Evolutionary conservation across 2,113 vertebrate genomes (phyloP).

Genomic region (Odocoileus hemionus): DNA sequence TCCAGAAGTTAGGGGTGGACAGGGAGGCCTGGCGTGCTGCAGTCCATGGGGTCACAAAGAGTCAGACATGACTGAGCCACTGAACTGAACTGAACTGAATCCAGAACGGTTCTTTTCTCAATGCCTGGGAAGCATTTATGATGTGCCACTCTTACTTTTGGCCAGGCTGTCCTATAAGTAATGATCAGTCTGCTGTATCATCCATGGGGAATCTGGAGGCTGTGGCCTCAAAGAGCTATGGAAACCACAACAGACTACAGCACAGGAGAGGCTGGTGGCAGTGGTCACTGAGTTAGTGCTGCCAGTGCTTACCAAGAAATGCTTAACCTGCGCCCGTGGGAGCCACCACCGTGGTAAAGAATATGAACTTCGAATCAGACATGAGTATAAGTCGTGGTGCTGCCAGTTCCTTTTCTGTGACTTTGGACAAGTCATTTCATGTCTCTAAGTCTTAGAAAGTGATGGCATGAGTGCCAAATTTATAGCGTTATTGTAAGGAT

Average conservation of each 20-base stretch:
- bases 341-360: background rate
- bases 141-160: background rate
- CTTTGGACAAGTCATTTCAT: background rate
- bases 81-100: background rate
- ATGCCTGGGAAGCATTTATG: background rate
- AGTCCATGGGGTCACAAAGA: background rate
- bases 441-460: background rate
- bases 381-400: background rate
- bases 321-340: background rate
- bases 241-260: background rate
- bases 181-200: background rate
- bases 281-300: background rate
- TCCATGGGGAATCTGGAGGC: background rate
- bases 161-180: background rate
- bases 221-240: background rate
- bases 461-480: accelerated
- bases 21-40: background rate
- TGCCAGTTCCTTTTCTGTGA: background rate
- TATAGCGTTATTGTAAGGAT: background rate
- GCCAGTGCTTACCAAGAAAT: background rate
- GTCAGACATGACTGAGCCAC: background rate
- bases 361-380: background rate
- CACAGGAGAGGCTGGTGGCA: background rate
- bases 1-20: background rate
- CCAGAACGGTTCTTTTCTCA: background rate